These are phyloP conservation scores for Acomys russatus DNA, from an alignment of 2,797 vertebrate species.

Conservation along the genomic window DNA sequence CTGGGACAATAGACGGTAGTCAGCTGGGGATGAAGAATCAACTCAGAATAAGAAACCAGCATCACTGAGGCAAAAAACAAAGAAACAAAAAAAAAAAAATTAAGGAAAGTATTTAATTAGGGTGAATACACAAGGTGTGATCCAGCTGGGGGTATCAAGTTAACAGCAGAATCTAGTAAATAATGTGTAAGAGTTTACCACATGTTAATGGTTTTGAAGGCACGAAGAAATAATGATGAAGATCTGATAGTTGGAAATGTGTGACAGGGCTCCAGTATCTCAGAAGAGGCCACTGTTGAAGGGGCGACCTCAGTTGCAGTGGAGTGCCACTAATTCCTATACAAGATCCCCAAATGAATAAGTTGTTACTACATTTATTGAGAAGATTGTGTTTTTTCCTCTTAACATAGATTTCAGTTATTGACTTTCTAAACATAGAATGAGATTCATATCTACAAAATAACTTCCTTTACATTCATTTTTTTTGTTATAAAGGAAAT, in stretches of 20 bases:
- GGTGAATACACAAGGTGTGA: neutral
- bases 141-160: neutral
- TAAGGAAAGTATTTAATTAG: neutral
- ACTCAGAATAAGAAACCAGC: neutral
- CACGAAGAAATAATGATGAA: neutral
- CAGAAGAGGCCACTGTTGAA: neutral
- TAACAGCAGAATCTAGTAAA: neutral
- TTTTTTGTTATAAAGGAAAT: no score
- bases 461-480: no score
- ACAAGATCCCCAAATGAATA: no score
- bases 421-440: no score
- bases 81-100: neutral
- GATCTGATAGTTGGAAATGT: neutral
- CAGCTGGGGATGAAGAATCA: neutral
- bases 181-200: neutral
- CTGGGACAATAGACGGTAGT: neutral
- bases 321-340: no score
- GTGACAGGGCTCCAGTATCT: neutral
- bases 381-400: no score
- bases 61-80: neutral
- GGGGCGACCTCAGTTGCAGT: neutral
- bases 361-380: no score
- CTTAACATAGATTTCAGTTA: no score
- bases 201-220: neutral
- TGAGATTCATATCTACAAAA: no score